phyloP scores from a whole-genome alignment of 2,113 vertebrate species.

The Epinephelus lanceolatus region DNA sequence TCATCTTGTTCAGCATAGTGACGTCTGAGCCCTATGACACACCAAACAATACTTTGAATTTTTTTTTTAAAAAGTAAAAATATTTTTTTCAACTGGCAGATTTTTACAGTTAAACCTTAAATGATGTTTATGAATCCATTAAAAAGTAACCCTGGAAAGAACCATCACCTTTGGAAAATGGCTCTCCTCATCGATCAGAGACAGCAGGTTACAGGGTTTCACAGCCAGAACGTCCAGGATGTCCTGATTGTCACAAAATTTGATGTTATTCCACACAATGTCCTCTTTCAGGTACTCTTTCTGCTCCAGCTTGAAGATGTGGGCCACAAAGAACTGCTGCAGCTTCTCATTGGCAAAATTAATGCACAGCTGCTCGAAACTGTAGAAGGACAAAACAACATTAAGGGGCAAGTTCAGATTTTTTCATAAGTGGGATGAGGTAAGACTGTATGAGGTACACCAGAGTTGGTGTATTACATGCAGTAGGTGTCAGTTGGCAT shows the following conservation, averaged over 20 bases:
- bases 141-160: background rate
- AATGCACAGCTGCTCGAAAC: constrained; percentile 98
- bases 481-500: no score
- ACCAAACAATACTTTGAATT: background rate
- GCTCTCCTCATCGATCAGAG: constrained; percentile 96
- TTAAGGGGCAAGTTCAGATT: no score
- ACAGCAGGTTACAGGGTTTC: constrained; percentile 91
- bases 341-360: constrained; percentile 97
- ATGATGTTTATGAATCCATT: background rate
- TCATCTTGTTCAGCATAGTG: constrained; percentile 93
- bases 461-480: no score
- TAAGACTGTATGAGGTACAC: no score
- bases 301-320: constrained; percentile 94
- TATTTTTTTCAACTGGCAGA: background rate
- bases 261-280: constrained; percentile 89
- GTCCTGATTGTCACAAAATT: constrained; percentile 88
- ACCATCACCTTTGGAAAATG: constrained; percentile 90
- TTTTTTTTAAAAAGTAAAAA: background rate
- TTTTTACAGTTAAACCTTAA: background rate
- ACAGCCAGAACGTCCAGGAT: constrained; percentile 89
- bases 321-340: constrained; percentile 95
- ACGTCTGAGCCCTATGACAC: constrained; percentile 89
- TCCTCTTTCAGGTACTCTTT: constrained; percentile 90
- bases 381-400: constrained; percentile 62
- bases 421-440: no score